These are phyloP conservation scores for Clepsis dumicolana DNA, from an alignment of 2,888 invertebrate genomes.

Conservation along the genomic window DNA sequence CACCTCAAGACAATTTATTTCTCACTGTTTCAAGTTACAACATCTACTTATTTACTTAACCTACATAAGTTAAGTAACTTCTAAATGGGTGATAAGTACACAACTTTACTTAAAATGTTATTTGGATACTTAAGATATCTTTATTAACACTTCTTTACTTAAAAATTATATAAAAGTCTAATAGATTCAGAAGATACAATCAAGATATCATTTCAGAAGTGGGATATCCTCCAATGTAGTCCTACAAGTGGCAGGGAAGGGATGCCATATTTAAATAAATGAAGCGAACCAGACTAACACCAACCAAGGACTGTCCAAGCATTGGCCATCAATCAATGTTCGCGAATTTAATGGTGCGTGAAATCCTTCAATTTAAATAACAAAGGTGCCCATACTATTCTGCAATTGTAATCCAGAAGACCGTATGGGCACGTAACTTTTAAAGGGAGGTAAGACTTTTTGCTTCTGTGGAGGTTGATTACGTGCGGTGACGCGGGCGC, in stretches of 20 bases:
- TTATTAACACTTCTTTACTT: neutral
- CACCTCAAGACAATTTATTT: constrained; percentile 25
- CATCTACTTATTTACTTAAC: constrained; percentile 30
- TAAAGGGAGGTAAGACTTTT: constrained; percentile 15
- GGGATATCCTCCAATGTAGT: neutral
- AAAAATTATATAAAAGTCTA: neutral
- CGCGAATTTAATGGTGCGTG: constrained; percentile 62
- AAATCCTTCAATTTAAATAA: constrained; percentile 71
- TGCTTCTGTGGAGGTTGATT: neutral
- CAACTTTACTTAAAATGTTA: neutral
- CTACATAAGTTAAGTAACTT: constrained; percentile 20
- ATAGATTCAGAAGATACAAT: neutral
- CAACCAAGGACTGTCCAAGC: constrained; percentile 1
- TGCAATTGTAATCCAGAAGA: neutral
- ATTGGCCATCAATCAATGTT: constrained; percentile 61
- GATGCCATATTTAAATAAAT: neutral
- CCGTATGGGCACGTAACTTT: constrained; percentile 6
- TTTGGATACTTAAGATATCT: neutral
- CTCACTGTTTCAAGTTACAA: constrained; percentile 31
- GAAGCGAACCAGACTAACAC: neutral
- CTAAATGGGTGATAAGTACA: constrained; percentile 7
- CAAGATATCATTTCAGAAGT: neutral
- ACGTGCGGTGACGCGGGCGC: constrained; percentile 24
- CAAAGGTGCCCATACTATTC: constrained; percentile 54
- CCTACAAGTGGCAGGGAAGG: neutral